Conservation (phyloP, 2,113 vertebrate genomes). For the Mola mola region DNA sequence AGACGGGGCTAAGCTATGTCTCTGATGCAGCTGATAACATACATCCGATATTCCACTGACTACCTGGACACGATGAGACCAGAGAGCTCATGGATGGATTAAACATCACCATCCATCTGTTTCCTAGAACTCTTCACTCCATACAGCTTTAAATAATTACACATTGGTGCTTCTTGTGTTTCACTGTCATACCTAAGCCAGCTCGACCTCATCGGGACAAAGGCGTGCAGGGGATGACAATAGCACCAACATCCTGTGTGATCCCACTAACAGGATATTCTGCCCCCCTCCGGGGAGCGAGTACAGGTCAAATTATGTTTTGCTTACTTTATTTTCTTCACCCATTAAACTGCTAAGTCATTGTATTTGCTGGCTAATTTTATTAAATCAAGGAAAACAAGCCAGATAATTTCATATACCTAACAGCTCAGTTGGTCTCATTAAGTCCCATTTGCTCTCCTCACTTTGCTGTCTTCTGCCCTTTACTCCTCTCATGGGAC, state of each 20-base stretch:
- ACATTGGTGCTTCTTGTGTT: conserved; percentile 37
- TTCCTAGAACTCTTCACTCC: conserved; percentile 35
- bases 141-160: conserved; percentile 65
- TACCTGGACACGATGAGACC: conserved; percentile 25
- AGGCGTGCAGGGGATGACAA: conserved; percentile 39
- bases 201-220: conserved; percentile 37
- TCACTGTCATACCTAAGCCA: conserved; percentile 36
- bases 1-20: too few species aligned
- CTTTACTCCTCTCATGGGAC: conserved; percentile 51
- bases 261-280: conserved; percentile 48
- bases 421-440: conserved; percentile 49
- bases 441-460: conserved; percentile 46
- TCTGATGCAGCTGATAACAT: too few species aligned
- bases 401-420: conserved; percentile 27
- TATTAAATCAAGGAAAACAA: conserved; percentile 51
- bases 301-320: conserved; percentile 20
- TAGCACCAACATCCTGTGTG: conserved; percentile 49
- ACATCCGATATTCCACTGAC: too few species aligned
- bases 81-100: conserved; percentile 31
- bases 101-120: conserved; percentile 62
- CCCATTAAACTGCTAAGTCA: conserved; percentile 22
- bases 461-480: conserved; percentile 42
- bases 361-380: conserved; percentile 28
- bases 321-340: conserved; percentile 42
- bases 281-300: conserved; percentile 9